Evolutionary conservation across 1,140 invertebrate species (phyloP).

Genomic region (Panulirus ornatus): DNA sequence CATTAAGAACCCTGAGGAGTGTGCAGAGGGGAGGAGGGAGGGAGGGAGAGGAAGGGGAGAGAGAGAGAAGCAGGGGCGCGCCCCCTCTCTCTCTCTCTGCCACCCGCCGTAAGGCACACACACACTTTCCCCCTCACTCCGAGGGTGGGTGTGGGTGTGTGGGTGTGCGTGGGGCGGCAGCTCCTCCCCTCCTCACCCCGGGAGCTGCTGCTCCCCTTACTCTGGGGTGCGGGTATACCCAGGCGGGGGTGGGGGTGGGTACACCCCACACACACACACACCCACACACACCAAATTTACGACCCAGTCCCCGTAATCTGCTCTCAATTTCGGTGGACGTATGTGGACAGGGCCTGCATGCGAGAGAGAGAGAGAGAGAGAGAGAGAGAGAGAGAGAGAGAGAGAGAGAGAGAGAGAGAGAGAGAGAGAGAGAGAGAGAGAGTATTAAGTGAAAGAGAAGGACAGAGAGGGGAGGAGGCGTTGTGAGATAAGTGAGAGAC

Average conservation of each 20-base stretch:
- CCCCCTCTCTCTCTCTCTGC: no score
- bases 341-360: background rate
- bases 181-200: background rate
- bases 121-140: no score
- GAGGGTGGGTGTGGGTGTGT: no score
- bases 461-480: background rate
- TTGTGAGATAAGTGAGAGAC: no score
- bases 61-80: no score
- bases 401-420: background rate
- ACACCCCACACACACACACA: background rate
- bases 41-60: background rate
- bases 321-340: conserved; percentile 19
- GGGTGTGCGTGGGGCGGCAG: background rate
- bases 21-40: background rate
- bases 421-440: background rate
- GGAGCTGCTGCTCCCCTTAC: background rate
- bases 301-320: conserved; percentile 30
- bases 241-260: no score
- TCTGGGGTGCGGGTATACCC: background rate
- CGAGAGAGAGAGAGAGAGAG: background rate
- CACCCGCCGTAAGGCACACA: no score
- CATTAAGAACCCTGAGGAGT: conserved; percentile 29
- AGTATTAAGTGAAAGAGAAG: background rate
- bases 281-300: conserved; percentile 28
- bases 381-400: background rate